phyloP scores from a whole-genome alignment of 2,888 invertebrate species.

The Tachina fera region DNA sequence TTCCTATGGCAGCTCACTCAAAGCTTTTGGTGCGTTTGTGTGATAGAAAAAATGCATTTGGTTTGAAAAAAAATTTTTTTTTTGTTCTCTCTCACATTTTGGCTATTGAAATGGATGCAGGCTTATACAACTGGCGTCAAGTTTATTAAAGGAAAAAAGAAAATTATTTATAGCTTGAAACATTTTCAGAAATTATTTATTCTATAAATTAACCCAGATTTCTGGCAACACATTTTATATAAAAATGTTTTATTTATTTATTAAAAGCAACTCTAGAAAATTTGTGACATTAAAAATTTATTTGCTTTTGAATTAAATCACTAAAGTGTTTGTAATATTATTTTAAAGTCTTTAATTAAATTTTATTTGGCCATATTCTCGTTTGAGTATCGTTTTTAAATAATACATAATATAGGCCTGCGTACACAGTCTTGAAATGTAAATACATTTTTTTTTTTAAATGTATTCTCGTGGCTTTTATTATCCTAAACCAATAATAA shows the following conservation, averaged over 20 bases:
- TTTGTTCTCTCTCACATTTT: constrained; percentile 34
- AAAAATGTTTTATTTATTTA: constrained; percentile 1
- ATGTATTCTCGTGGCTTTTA: too few species aligned
- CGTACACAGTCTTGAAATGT: too few species aligned
- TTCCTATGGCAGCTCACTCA: not conserved
- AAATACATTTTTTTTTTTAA: too few species aligned
- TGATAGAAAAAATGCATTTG: constrained; percentile 28
- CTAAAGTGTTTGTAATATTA: too few species aligned
- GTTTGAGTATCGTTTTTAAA: too few species aligned
- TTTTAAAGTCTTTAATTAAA: too few species aligned
- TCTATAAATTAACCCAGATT: not conserved
- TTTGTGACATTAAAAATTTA: not conserved
- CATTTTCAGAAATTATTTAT: not conserved
- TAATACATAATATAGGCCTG: too few species aligned
- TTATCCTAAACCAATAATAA: too few species aligned
- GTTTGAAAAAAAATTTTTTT: not conserved
- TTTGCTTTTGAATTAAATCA: too few species aligned
- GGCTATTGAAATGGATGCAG: constrained; percentile 10
- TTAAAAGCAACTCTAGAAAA: not conserved
- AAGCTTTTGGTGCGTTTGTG: not conserved
- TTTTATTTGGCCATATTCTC: too few species aligned
- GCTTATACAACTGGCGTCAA: constrained; percentile 64
- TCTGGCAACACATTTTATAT: constrained; percentile 6
- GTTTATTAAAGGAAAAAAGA: constrained; percentile 60
- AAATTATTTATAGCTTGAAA: constrained; percentile 29